phyloP scores from a whole-genome alignment of 2,888 invertebrate genomes.

The Troides helena region DNA sequence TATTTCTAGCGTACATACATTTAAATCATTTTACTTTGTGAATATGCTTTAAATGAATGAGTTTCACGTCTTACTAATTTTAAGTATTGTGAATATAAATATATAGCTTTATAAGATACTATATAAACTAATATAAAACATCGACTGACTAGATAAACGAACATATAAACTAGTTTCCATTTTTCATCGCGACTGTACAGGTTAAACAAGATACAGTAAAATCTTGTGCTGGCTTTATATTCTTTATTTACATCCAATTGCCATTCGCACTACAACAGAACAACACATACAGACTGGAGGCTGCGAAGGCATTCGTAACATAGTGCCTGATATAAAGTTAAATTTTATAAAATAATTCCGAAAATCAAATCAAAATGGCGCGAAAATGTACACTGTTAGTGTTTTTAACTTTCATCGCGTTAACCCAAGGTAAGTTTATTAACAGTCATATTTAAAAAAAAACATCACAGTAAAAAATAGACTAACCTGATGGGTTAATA shows the following conservation, averaged over 20 bases:
- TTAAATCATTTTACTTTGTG: not conserved
- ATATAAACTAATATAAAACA: too few species aligned
- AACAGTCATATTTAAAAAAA: too few species aligned
- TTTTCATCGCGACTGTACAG: slow-evolving; percentile 53
- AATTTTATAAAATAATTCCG: not conserved
- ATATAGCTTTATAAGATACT: too few species aligned
- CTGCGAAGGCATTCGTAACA: not conserved
- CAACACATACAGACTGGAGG: slow-evolving; percentile 25
- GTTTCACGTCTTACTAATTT: too few species aligned
- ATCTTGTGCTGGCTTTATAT: slow-evolving; percentile 48
- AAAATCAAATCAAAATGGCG: slow-evolving; percentile 43
- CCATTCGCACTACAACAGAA: slow-evolving; percentile 37
- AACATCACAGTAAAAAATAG: too few species aligned
- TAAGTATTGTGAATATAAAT: too few species aligned
- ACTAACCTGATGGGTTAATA: too few species aligned
- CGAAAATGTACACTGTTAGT: slow-evolving; percentile 48
- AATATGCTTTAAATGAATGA: too few species aligned
- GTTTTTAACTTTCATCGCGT: slow-evolving; percentile 46
- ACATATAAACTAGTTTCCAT: slow-evolving; percentile 32
- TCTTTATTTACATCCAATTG: slow-evolving; percentile 49
- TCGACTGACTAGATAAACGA: too few species aligned
- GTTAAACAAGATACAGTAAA: slow-evolving; percentile 56
- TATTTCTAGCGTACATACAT: slow-evolving; percentile 1
- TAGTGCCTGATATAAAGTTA: not conserved
- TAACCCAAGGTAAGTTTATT: slow-evolving; percentile 50